Evolutionary conservation across 2,888 invertebrate genomes (phyloP).

Genomic region (Zygogramma bicolorata): DNA sequence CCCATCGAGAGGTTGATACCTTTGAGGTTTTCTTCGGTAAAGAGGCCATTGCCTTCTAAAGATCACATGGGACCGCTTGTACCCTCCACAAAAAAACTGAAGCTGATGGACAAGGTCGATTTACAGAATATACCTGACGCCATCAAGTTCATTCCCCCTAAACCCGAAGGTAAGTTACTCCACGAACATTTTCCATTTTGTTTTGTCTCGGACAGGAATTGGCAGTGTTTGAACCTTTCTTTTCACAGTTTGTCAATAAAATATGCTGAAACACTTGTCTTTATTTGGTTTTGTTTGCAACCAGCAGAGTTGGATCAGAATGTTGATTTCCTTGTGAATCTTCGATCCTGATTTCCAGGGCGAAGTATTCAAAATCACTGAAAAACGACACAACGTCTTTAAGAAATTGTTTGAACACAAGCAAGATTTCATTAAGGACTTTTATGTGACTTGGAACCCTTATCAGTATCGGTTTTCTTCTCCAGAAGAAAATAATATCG

Average conservation of each 20-base stretch:
- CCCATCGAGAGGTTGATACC: slow-evolving; percentile 72
- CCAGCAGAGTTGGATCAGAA: no score
- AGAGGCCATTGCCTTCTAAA: slow-evolving; percentile 64
- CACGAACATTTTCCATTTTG: slow-evolving; percentile 48
- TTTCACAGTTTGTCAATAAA: neutral
- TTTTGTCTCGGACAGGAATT: slow-evolving; percentile 54
- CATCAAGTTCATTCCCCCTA: slow-evolving; percentile 88
- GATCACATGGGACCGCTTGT: slow-evolving; percentile 57
- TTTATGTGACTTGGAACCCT: no score
- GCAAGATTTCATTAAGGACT: no score
- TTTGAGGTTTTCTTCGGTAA: slow-evolving; percentile 64
- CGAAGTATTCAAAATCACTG: no score
- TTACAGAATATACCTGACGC: slow-evolving; percentile 80
- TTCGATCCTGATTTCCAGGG: no score
- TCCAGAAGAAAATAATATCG: no score
- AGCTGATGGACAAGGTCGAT: slow-evolving; percentile 69
- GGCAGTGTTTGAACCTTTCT: slow-evolving; percentile 45
- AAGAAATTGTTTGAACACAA: no score
- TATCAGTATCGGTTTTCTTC: no score
- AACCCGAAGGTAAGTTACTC: slow-evolving; percentile 89
- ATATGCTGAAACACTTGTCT: neutral
- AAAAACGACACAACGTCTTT: no score
- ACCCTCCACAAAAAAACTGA: slow-evolving; percentile 84
- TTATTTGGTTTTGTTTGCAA: neutral
- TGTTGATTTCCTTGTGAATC: no score